Percentiles rank a stretch among this genome's conserved stretches.
Conservation (phyloP, 2,888 invertebrate species). For the Calephelis perditalis region DNA sequence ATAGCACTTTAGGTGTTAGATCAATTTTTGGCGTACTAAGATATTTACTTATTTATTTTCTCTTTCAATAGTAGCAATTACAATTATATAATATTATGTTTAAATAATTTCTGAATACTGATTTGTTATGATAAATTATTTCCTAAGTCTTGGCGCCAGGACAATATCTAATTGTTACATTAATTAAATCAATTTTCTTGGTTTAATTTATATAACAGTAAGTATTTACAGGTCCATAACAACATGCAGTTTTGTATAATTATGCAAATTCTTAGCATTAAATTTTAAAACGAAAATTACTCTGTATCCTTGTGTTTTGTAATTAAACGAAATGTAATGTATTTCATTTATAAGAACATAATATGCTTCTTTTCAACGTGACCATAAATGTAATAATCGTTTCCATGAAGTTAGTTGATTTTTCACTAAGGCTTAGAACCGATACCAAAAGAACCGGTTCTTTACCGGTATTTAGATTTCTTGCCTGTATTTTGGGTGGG, state of each 20-base stretch:
- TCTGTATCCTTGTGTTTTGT: not conserved
- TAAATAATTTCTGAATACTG: too few species aligned
- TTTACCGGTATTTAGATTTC: too few species aligned
- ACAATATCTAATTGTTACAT: not conserved
- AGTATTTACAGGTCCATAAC: not conserved
- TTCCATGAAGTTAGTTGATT: too few species aligned
- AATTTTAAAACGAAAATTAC: not conserved
- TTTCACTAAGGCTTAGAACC: too few species aligned
- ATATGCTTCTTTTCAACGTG: too few species aligned
- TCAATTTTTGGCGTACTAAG: too few species aligned
- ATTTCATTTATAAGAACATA: not conserved
- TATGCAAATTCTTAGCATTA: not conserved
- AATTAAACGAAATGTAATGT: not conserved
- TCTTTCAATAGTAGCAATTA: too few species aligned
- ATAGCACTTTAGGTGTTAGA: too few species aligned
- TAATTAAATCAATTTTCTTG: not conserved
- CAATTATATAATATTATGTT: too few species aligned
- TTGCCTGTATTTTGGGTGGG: too few species aligned
- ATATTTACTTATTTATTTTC: too few species aligned
- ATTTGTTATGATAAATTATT: not conserved
- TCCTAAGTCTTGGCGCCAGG: not conserved
- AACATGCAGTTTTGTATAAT: not conserved
- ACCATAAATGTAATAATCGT: not conserved
- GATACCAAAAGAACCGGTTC: too few species aligned
- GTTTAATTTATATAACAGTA: not conserved